phyloP scores from a whole-genome alignment of 2,888 invertebrate genomes.

The Eristalis intricaria region DNA sequence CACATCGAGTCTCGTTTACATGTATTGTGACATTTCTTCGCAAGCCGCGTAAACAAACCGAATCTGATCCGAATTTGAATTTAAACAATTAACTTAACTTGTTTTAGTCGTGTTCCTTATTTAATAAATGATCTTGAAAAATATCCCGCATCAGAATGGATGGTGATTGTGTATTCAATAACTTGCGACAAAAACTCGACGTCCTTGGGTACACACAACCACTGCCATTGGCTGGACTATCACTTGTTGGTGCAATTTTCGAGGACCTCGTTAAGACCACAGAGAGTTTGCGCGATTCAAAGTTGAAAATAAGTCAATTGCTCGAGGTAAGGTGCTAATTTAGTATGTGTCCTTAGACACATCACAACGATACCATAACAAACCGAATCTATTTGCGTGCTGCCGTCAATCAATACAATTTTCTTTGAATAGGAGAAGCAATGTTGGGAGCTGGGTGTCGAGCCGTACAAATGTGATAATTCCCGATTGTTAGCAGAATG shows the following conservation, averaged over 20 bases:
- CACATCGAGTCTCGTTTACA: not conserved
- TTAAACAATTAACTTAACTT: not conserved
- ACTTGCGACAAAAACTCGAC: constrained; percentile 87
- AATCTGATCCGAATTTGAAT: not conserved
- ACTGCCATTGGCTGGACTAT: constrained; percentile 88
- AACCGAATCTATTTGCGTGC: constrained; percentile 38
- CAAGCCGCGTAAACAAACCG: not conserved
- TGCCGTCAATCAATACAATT: constrained; percentile 46
- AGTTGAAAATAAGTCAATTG: constrained; percentile 87
- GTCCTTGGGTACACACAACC: constrained; percentile 91
- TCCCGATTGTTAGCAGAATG: constrained; percentile 88
- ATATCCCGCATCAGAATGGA: constrained; percentile 72
- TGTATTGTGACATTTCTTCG: not conserved
- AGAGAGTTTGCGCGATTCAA: constrained; percentile 92
- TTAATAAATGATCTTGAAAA: not conserved
- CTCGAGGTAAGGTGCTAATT: constrained; percentile 82
- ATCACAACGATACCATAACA: constrained; percentile 51
- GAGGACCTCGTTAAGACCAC: constrained; percentile 93
- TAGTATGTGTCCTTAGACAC: constrained; percentile 20
- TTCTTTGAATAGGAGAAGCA: constrained; percentile 84
- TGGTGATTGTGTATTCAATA: constrained; percentile 77
- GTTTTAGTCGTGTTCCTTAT: not conserved
- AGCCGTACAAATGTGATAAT: constrained; percentile 92
- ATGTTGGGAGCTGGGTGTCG: constrained; percentile 86
- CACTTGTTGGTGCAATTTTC: constrained; percentile 90